Base-by-base conservation (phyloP, 2,888 invertebrate genomes). In the Cerastis rubricosa region DNA sequence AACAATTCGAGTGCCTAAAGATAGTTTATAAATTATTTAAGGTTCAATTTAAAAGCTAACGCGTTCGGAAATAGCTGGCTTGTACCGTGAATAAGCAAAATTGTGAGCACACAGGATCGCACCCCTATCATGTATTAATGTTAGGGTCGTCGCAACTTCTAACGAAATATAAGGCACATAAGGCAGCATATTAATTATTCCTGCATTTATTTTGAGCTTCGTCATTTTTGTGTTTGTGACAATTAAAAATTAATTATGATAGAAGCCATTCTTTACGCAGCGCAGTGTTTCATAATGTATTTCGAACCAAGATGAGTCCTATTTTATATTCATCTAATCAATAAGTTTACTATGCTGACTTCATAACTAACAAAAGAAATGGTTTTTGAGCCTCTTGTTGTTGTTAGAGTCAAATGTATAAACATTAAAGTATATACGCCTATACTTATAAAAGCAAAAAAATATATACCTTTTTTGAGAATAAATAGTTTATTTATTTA, bases 41-140 rank as follows among this genome's bases (percentile, higher is more conserved):
- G 69, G 91, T 94, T 91, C 93, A 94, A 94, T 95, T 95, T 94
- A 92, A 94, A 94, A 94, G 94, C 93, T 93, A 94, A 95, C 92
- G 90, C 88, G 90, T 91, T 92, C 89, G 90, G 92, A 91, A 91
- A 94, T 90, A 89, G 91, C 89, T 90, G 89, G 90, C 90, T 89
- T 91, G 92, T 93, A 92, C 91, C 92, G 93, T 95, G 94, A 95
- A 94, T 94, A 94, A 94, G 94, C 93, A 92, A 94, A 93, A 92
- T 90, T 92, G 90, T 90, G 88, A 90, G 90, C 90, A 89, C 90
- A 89, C 84, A 89, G 90, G 90, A 89, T 86, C 90, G 88, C 87
- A 87, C 92, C 93, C 91, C 90, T 84, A 92, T 94, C 92, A 93
- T 90, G 90, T 94, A 95, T 95, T 95, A 95, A 94, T 94, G 92